Conservation (phyloP, 2,113 vertebrate genomes). For the Trichomycterus rosablanca region DNA sequence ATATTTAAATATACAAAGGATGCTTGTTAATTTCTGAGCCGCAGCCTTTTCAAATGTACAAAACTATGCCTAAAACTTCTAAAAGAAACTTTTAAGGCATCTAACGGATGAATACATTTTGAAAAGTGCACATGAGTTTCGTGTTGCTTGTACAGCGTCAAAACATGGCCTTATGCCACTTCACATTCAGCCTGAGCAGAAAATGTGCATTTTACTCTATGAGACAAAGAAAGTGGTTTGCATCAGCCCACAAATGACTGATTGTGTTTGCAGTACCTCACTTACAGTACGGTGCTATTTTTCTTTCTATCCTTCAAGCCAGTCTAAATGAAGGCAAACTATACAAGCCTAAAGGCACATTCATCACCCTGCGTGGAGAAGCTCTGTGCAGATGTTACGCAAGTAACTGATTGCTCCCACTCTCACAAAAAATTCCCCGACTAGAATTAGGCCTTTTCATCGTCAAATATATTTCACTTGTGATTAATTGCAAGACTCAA, state of each 20-base stretch:
- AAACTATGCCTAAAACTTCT: constrained; percentile 22
- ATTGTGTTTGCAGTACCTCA: constrained; percentile 69
- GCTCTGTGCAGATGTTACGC: constrained; percentile 69
- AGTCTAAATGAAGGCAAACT: constrained; percentile 74
- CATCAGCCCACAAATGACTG: constrained; percentile 61
- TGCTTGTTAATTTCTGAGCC: not conserved
- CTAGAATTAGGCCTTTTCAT: constrained; percentile 81
- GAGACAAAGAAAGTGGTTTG: constrained; percentile 66
- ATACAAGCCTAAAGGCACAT: constrained; percentile 75
- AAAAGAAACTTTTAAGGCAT: constrained; percentile 27
- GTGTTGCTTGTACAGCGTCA: constrained; percentile 17
- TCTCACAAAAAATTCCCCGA: constrained; percentile 53
- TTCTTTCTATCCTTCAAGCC: constrained; percentile 67
- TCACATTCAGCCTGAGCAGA: constrained; percentile 42
- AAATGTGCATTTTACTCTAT: constrained; percentile 60
- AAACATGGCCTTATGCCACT: constrained; percentile 42
- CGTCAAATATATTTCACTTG: constrained; percentile 80
- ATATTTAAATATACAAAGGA: no score
- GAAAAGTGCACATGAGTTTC: constrained; percentile 26
- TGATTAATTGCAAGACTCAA: constrained; percentile 83
- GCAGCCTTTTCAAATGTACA: not conserved
- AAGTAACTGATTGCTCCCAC: constrained; percentile 67
- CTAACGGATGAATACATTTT: constrained; percentile 32
- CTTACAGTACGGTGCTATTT: constrained; percentile 66
- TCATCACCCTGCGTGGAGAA: constrained; percentile 68